Evolutionary conservation across 2,888 invertebrate genomes (phyloP).

Genomic region (Drosophila pegasa): DNA sequence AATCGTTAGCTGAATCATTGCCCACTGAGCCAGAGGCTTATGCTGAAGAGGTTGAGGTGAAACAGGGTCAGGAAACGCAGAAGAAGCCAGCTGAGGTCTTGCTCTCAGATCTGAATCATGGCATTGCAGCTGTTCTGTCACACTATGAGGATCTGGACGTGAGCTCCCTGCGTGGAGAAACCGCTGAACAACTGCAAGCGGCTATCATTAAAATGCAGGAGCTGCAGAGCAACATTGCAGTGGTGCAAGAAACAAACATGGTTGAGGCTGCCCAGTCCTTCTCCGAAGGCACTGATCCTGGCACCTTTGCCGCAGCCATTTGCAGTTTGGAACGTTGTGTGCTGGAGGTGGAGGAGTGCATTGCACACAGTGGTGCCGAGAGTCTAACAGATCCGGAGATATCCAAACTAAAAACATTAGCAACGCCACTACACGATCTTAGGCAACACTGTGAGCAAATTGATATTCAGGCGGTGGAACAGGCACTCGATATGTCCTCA

Average conservation of each 20-base stretch:
- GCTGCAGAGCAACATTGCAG: conserved; percentile 83
- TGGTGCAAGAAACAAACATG: conserved; percentile 81
- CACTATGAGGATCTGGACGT: conserved; percentile 76
- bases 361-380: conserved; percentile 64
- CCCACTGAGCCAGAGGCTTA: conserved; percentile 58
- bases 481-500: conserved; percentile 86
- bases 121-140: conserved; percentile 76
- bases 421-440: conserved; percentile 79
- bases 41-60: conserved; percentile 15
- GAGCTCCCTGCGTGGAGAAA: conserved; percentile 57
- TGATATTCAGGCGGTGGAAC: conserved; percentile 84
- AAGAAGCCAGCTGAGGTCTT: conserved; percentile 60
- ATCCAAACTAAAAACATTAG: conserved; percentile 69
- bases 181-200: conserved; percentile 67
- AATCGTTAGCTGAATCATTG: conserved; percentile 86
- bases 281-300: conserved; percentile 76
- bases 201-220: conserved; percentile 84
- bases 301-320: conserved; percentile 82
- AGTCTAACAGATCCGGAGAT: conserved; percentile 58
- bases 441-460: conserved; percentile 80
- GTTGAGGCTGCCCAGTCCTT: conserved; percentile 79
- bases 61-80: not conserved
- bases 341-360: conserved; percentile 78
- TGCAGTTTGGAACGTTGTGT: conserved; percentile 79
- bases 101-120: conserved; percentile 77